Evolutionary conservation across 2,113 vertebrate genomes (phyloP).

Genomic region (Tupaia chinensis): DNA sequence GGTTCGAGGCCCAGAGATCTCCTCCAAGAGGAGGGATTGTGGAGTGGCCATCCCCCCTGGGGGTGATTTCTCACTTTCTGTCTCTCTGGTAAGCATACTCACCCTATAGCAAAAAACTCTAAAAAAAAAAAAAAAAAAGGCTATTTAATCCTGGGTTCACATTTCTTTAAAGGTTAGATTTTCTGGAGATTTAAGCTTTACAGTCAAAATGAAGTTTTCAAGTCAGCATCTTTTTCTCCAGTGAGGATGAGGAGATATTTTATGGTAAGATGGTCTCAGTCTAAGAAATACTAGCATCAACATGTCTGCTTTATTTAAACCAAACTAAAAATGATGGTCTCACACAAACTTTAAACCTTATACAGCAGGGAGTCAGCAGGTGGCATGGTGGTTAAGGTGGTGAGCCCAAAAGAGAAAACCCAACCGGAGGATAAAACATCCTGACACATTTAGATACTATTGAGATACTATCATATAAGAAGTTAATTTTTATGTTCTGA

Average conservation of each 20-base stretch:
- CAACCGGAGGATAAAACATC: background rate
- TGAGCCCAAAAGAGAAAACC: background rate
- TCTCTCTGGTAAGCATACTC: no score
- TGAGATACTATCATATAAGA: background rate
- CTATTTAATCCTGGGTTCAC: background rate
- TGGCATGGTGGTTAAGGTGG: no score
- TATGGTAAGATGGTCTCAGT: background rate
- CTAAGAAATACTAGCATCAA: background rate
- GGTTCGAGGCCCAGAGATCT: no score
- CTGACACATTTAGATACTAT: conserved; percentile 26
- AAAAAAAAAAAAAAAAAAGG: background rate
- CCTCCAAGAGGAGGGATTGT: no score
- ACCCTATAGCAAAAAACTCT: no score
- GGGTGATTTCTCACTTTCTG: no score
- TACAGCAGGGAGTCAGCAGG: no score
- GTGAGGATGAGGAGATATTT: background rate
- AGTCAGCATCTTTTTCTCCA: background rate
- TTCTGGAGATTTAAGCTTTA: background rate
- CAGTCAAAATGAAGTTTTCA: background rate
- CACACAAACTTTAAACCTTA: background rate
- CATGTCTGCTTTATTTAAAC: background rate
- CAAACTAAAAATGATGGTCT: background rate
- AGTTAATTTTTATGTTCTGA: background rate
- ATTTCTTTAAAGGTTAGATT: background rate
- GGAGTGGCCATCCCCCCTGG: no score